Evolutionary conservation across 2,888 invertebrate genomes (phyloP).

Genomic region (Marasmarcha lunaedactyla): DNA sequence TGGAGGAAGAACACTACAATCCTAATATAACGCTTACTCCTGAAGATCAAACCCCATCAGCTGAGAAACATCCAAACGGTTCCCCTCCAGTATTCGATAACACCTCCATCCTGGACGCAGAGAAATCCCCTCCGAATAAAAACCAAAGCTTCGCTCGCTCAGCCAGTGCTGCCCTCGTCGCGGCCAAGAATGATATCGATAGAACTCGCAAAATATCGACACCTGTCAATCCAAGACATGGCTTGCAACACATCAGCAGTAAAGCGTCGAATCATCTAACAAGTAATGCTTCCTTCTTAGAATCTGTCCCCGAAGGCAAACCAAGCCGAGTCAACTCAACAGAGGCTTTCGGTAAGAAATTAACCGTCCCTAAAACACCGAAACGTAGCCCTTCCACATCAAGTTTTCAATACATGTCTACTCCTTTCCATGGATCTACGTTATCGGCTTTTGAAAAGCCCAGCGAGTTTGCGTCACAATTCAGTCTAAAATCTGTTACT

Average conservation of each 20-base stretch:
- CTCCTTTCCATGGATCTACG: slow-evolving; percentile 88
- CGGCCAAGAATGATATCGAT: slow-evolving; percentile 35
- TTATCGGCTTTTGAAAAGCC: slow-evolving; percentile 82
- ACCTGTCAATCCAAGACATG: slow-evolving; percentile 42
- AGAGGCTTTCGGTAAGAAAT: slow-evolving; percentile 48
- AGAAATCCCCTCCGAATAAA: slow-evolving; percentile 22
- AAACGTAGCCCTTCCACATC: slow-evolving; percentile 81
- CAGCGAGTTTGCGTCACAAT: slow-evolving; percentile 81
- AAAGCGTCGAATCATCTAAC: slow-evolving; percentile 69
- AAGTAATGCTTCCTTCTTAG: slow-evolving; percentile 73
- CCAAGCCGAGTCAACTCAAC: slow-evolving; percentile 40
- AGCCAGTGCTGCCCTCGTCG: slow-evolving; percentile 78
- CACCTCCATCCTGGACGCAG: slow-evolving; percentile 30
- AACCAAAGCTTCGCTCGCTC: slow-evolving; percentile 69
- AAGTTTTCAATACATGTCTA: slow-evolving; percentile 86
- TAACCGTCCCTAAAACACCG: slow-evolving; percentile 59
- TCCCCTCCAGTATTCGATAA: slow-evolving; percentile 42
- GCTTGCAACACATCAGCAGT: slow-evolving; percentile 72
- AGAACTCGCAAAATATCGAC: slow-evolving; percentile 47
- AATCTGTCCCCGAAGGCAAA: slow-evolving; percentile 77
- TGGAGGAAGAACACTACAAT: slow-evolving; percentile 27
- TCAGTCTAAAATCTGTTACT: slow-evolving; percentile 78
- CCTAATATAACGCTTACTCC: slow-evolving; percentile 37
- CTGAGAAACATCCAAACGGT: slow-evolving; percentile 36
- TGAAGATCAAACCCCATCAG: slow-evolving; percentile 27